phyloP scores from a whole-genome alignment of 2,113 vertebrate species.

The Lethenteron camtschaticum region DNA sequence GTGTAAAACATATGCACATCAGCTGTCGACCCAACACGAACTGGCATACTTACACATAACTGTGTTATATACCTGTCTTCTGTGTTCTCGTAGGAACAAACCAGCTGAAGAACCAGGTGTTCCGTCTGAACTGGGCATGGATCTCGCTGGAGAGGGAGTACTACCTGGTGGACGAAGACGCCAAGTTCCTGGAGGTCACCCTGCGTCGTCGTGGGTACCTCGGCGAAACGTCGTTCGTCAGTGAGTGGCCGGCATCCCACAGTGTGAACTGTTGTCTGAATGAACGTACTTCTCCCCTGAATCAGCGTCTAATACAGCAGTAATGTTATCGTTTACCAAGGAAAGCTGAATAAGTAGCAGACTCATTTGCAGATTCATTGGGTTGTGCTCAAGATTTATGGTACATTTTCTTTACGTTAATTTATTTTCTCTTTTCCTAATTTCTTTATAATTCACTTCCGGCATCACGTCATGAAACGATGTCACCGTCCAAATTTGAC shows the following conservation, averaged over 20 bases:
- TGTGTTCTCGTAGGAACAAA: conserved; percentile 28
- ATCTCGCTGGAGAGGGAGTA: conserved; percentile 46
- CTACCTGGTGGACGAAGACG: conserved; percentile 40
- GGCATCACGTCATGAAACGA: too few species aligned
- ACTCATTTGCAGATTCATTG: too few species aligned
- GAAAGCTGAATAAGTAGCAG: too few species aligned
- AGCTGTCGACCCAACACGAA: neutral
- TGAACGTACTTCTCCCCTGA: too few species aligned
- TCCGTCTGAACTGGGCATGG: conserved; percentile 52
- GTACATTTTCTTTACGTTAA: too few species aligned
- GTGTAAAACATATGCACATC: neutral
- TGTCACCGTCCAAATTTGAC: too few species aligned
- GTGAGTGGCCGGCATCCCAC: conserved; percentile 23
- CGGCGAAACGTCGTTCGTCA: conserved; percentile 43
- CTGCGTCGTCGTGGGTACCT: conserved; percentile 39
- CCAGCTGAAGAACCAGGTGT: conserved; percentile 33
- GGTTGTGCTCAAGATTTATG: too few species aligned
- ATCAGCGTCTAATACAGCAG: too few species aligned
- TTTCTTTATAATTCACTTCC: too few species aligned
- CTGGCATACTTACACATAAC: neutral
- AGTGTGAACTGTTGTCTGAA: too few species aligned
- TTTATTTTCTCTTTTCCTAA: too few species aligned
- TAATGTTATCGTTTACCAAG: too few species aligned
- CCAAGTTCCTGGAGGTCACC: conserved; percentile 39
- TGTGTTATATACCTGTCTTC: neutral